A percentile compares a stretch with the other conserved stretches of the same genome.
These are phyloP conservation scores for Alexandromys fortis DNA, from an alignment of 2,113 vertebrate genomes.

Conservation along the genomic window DNA sequence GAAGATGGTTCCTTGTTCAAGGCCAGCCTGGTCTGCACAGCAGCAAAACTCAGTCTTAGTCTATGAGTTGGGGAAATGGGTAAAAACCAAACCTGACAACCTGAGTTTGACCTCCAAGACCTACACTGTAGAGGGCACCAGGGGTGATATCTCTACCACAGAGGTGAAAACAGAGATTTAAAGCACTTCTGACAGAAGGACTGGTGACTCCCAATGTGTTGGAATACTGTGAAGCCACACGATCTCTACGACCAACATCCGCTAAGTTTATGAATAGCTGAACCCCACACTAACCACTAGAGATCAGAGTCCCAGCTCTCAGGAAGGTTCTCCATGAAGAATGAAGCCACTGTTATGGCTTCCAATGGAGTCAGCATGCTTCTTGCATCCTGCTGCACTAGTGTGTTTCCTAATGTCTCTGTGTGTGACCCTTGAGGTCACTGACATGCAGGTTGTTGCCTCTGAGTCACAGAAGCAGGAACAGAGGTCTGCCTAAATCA, in stretches of 20 bases:
- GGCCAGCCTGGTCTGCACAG: neutral
- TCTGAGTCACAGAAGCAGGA: neutral
- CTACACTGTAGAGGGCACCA: neutral
- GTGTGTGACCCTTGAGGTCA: neutral
- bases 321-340: neutral
- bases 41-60: neutral
- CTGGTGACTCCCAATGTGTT: too few relatives aligned
- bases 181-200: neutral
- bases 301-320: neutral
- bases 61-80: neutral
- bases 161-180: neutral
- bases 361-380: neutral
- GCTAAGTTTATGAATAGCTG: neutral
- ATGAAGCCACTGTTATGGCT: neutral
- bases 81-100: neutral
- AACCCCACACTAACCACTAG: neutral
- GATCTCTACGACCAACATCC: neutral
- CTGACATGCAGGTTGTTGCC: neutral
- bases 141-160: neutral
- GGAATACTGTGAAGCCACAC: neutral
- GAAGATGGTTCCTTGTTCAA: neutral
- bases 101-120: neutral
- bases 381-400: neutral
- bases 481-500: neutral
- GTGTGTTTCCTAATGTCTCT: neutral